phyloP scores from a whole-genome alignment of 92 coral and sea anemone genomes.

The Parazoanthus atlanticus region DNA sequence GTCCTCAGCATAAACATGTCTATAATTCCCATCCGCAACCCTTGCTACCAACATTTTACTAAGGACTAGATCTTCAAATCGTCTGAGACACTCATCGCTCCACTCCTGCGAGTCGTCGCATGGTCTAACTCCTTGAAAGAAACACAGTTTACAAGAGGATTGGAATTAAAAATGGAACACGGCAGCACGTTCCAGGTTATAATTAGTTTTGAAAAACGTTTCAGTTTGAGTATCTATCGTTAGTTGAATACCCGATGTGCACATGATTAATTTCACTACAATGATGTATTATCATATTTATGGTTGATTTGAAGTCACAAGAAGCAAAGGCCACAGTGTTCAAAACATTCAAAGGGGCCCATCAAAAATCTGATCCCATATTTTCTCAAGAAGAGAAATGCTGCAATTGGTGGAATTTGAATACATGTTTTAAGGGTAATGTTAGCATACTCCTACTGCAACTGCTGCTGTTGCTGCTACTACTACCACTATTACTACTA shows the following conservation, averaged over 20 bases:
- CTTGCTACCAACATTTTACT: conserved; percentile 76
- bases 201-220: background rate
- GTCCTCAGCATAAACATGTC: conserved; percentile 58
- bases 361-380: too few species aligned
- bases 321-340: too few species aligned
- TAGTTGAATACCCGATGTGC: background rate
- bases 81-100: conserved; percentile 69
- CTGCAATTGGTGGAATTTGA: too few species aligned
- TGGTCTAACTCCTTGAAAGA: conserved; percentile 43
- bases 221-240: background rate
- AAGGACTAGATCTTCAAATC: conserved; percentile 63
- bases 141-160: background rate
- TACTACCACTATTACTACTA: too few species aligned
- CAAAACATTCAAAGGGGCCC: too few species aligned
- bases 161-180: background rate
- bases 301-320: too few species aligned
- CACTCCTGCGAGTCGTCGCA: conserved; percentile 67
- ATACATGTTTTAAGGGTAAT: too few species aligned
- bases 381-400: too few species aligned
- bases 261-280: too few species aligned
- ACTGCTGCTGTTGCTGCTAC: too few species aligned
- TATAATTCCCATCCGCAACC: conserved; percentile 61
- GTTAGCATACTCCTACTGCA: too few species aligned
- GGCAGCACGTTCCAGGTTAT: background rate
- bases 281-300: too few species aligned